Conservation (phyloP, 2,888 invertebrate species). For the Diogma glabrata region DNA sequence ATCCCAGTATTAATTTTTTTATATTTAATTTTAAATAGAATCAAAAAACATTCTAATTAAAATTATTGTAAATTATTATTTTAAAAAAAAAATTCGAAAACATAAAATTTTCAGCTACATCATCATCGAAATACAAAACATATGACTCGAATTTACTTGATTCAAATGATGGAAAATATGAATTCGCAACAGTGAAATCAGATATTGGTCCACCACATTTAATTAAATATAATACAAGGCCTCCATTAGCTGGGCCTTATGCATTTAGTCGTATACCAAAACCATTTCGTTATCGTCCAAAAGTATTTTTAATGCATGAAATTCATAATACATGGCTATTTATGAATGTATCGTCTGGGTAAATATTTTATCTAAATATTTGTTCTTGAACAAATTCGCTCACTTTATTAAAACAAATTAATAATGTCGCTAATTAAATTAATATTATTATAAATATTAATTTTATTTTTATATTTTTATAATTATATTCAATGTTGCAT, state of each 20-base stretch:
- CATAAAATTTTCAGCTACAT: slow-evolving; percentile 5
- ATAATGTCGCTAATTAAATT: too few relatives aligned
- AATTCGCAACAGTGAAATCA: slow-evolving; percentile 24
- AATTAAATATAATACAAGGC: slow-evolving; percentile 52
- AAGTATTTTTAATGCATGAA: slow-evolving; percentile 62
- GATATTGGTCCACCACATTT: slow-evolving; percentile 36
- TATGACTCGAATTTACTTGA: slow-evolving; percentile 3
- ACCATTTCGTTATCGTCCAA: slow-evolving; percentile 68
- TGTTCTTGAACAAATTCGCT: too few relatives aligned
- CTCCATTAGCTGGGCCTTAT: slow-evolving; percentile 78
- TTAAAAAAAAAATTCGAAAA: slow-evolving; percentile 9
- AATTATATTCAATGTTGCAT: too few relatives aligned
- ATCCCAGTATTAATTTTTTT: too few relatives aligned
- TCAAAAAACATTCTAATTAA: too few relatives aligned
- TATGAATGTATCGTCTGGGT: slow-evolving; percentile 69
- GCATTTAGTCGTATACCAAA: slow-evolving; percentile 80
- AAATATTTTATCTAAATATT: slow-evolving; percentile 31
- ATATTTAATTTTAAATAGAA: too few relatives aligned
- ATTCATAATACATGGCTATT: slow-evolving; percentile 75
- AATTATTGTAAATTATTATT: neutral
- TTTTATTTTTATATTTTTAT: too few relatives aligned
- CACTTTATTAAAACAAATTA: too few relatives aligned
- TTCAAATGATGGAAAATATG: slow-evolving; percentile 6
- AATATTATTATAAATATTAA: too few relatives aligned
- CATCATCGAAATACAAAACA: neutral